Conservation (phyloP, 2,113 vertebrate genomes). For the Osmerus eperlanus region DNA sequence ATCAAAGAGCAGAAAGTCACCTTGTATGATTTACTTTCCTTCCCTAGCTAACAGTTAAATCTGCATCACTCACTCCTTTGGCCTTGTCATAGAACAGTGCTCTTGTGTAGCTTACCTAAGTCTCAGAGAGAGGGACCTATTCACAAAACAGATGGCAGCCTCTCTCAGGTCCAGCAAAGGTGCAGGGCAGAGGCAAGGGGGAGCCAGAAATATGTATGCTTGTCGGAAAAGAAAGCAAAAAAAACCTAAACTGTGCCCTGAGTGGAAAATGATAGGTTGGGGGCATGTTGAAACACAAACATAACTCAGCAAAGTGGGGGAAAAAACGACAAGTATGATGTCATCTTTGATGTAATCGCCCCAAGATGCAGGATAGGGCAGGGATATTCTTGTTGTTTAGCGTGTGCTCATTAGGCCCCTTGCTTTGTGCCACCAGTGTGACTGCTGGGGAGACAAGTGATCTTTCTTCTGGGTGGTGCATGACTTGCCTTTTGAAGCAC, state of each 20-base stretch:
- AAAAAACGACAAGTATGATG: conserved; percentile 28
- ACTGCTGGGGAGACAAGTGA: background rate
- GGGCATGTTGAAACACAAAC: conserved; percentile 37
- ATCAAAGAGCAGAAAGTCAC: conserved; percentile 42
- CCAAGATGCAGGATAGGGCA: background rate
- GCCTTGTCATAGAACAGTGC: conserved; percentile 28
- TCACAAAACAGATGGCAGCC: conserved; percentile 52
- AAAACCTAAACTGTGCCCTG: conserved; percentile 1
- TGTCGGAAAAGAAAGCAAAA: conserved; percentile 38
- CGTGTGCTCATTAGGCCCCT: background rate
- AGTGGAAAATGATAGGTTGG: conserved; percentile 45
- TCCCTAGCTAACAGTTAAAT: conserved; percentile 51
- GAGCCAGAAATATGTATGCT: conserved; percentile 41
- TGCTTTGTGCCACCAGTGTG: background rate
- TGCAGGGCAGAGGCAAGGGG: conserved; percentile 26
- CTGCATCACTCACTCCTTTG: conserved; percentile 40
- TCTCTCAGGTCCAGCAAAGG: conserved; percentile 28
- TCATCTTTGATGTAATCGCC: conserved; percentile 42
- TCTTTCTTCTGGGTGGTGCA: conserved; percentile 16
- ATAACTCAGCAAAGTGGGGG: conserved; percentile 21
- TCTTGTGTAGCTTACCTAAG: conserved; percentile 39
- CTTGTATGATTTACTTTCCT: conserved; percentile 43
- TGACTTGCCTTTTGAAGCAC: conserved; percentile 14
- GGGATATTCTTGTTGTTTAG: background rate
- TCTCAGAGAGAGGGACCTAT: conserved; percentile 28